Percentiles rank a stretch among this genome's conserved stretches.
phyloP scores from a whole-genome alignment of 1,140 invertebrate genomes.

The Trichogramma pretiosum region DNA sequence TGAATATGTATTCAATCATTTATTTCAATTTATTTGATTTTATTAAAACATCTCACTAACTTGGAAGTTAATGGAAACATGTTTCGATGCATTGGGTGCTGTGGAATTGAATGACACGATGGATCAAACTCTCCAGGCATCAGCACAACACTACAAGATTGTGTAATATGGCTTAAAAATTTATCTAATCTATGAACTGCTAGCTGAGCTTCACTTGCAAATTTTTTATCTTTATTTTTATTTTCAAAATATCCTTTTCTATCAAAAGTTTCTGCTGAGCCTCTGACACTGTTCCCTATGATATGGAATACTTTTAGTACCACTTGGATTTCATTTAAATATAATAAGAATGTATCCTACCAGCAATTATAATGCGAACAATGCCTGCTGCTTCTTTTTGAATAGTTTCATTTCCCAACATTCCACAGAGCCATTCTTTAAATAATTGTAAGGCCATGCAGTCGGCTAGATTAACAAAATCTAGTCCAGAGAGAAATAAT shows the following conservation, averaged over 20 bases:
- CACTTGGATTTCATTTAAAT: background rate
- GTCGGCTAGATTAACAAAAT: slow-evolving; percentile 52
- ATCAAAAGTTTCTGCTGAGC: slow-evolving; percentile 22
- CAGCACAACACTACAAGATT: slow-evolving; percentile 59
- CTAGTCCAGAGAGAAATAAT: slow-evolving; percentile 74
- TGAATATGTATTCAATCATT: slow-evolving; percentile 74
- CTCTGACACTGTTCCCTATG: slow-evolving; percentile 38
- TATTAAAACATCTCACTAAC: slow-evolving; percentile 36
- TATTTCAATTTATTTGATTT: slow-evolving; percentile 29
- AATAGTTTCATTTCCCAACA: slow-evolving; percentile 51
- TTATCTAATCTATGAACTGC: slow-evolving; percentile 58
- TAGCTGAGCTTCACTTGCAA: slow-evolving; percentile 43
- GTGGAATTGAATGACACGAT: slow-evolving; percentile 76
- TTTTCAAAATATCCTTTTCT: slow-evolving; percentile 26
- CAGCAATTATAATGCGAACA: slow-evolving; percentile 67
- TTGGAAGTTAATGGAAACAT: slow-evolving; percentile 49
- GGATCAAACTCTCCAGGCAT: slow-evolving; percentile 89
- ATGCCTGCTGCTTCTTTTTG: slow-evolving; percentile 58
- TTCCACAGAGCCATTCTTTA: slow-evolving; percentile 69
- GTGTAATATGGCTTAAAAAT: slow-evolving; percentile 49
- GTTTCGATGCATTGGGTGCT: slow-evolving; percentile 82
- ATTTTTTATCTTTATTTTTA: slow-evolving; percentile 21
- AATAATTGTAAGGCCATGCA: slow-evolving; percentile 61
- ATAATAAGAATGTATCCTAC: slow-evolving; percentile 3
- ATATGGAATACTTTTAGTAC: background rate